Evolutionary conservation across 1,140 invertebrate species (phyloP).

Genomic region (Drosophila kikkawai): DNA sequence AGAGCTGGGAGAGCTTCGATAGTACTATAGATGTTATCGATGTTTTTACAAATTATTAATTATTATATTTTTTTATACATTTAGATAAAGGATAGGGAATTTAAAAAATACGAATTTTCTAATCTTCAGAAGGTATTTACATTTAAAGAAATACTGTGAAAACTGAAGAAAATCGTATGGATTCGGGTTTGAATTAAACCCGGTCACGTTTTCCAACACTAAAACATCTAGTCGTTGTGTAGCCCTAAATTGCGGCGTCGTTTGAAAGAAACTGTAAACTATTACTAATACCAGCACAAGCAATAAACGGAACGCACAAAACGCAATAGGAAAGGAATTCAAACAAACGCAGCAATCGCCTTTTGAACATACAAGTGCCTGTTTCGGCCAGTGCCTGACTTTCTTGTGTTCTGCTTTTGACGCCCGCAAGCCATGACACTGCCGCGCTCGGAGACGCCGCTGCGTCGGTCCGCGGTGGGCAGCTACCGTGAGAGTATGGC

Average conservation of each 20-base stretch:
- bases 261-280: constrained; percentile 82
- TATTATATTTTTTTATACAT: no score
- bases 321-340: constrained; percentile 54
- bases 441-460: constrained; percentile 72
- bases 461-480: constrained; percentile 79
- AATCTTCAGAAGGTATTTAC: no score
- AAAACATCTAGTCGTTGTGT: constrained; percentile 13
- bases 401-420: neutral
- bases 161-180: no score
- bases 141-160: no score
- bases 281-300: constrained; percentile 66
- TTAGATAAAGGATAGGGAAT: no score
- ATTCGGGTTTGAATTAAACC: no score
- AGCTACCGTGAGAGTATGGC: constrained; percentile 59
- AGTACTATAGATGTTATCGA: neutral
- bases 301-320: constrained; percentile 18
- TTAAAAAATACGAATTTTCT: no score
- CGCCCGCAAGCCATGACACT: constrained; percentile 53
- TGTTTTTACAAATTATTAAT: neutral
- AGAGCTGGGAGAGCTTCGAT: neutral
- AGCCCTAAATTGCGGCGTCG: constrained; percentile 74
- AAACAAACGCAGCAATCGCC: constrained; percentile 9
- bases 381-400: neutral
- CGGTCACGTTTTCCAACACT: constrained; percentile 44
- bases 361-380: neutral